A percentile compares a stretch with the other conserved stretches of the same genome.
Evolutionary conservation across 2,888 invertebrate species (phyloP).

Genomic region (Opisthograptis luteolata): DNA sequence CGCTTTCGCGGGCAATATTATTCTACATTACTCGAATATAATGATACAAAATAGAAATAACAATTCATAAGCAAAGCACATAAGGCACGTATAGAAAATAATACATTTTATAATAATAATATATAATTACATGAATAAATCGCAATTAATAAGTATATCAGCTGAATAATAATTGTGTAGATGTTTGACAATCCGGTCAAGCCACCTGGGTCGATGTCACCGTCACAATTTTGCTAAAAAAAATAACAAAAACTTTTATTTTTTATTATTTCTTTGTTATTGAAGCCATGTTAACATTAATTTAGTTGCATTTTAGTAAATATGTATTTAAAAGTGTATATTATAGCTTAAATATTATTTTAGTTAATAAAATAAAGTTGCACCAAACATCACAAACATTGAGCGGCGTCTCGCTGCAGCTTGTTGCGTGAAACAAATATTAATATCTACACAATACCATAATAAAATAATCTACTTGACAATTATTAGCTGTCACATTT

Average conservation of each 20-base stretch:
- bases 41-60: conserved; percentile 19
- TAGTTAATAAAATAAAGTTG: conserved; percentile 50
- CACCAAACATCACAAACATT: conserved; percentile 52
- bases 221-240: conserved; percentile 53
- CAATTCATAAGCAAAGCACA: conserved; percentile 37
- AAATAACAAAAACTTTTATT: conserved; percentile 38
- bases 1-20: conserved; percentile 66
- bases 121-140: conserved; percentile 7
- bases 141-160: conserved; percentile 17
- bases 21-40: conserved; percentile 26
- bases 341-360: conserved; percentile 33
- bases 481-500: background rate
- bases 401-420: conserved; percentile 25
- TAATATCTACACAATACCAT: no score
- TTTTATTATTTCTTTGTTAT: conserved; percentile 33
- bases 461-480: background rate
- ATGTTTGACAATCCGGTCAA: conserved; percentile 32
- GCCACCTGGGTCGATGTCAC: conserved; percentile 52
- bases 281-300: conserved; percentile 15
- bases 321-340: conserved; percentile 33
- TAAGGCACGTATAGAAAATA: conserved; percentile 42
- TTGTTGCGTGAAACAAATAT: no score
- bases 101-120: conserved; percentile 7
- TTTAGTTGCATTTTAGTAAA: conserved; percentile 33
- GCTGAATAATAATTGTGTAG: conserved; percentile 20